Evolutionary conservation across 2,797 vertebrate genomes (phyloP).

Genomic region (Crocidura indochinensis): DNA sequence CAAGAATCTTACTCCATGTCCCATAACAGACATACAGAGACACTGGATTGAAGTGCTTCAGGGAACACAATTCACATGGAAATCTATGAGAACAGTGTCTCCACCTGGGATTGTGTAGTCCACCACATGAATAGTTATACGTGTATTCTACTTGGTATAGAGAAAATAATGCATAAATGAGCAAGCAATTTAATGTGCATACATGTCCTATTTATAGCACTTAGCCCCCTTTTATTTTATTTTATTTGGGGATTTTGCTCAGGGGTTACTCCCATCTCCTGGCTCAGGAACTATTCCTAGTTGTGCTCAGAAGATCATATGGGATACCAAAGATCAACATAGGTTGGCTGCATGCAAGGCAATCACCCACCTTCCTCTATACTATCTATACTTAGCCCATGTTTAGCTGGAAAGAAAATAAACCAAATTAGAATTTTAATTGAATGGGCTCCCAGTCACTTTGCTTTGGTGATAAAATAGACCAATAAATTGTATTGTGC

Average conservation of each 20-base stretch:
- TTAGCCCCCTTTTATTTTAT: neutral
- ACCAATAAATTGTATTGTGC: neutral
- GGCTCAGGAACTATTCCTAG: no score
- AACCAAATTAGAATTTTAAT: conserved; percentile 9
- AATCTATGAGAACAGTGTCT: neutral
- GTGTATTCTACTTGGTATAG: neutral
- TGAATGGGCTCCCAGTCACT: neutral
- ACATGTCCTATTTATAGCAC: neutral
- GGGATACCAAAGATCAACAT: no score
- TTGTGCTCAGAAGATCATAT: no score
- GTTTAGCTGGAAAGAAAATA: conserved; percentile 64
- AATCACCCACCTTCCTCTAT: no score
- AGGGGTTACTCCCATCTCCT: no score
- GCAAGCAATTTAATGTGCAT: neutral
- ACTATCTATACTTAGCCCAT: no score
- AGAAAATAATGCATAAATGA: conserved; percentile 9
- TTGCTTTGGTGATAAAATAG: conserved; percentile 22
- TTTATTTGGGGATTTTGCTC: no score
- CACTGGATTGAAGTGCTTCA: neutral
- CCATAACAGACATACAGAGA: neutral
- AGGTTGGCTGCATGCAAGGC: no score
- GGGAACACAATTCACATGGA: neutral
- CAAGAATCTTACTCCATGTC: neutral
- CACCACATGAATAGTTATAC: neutral
- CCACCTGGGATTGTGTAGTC: neutral